Evolutionary conservation across 2,113 vertebrate genomes (phyloP).

Genomic region (Meriones unguiculatus): DNA sequence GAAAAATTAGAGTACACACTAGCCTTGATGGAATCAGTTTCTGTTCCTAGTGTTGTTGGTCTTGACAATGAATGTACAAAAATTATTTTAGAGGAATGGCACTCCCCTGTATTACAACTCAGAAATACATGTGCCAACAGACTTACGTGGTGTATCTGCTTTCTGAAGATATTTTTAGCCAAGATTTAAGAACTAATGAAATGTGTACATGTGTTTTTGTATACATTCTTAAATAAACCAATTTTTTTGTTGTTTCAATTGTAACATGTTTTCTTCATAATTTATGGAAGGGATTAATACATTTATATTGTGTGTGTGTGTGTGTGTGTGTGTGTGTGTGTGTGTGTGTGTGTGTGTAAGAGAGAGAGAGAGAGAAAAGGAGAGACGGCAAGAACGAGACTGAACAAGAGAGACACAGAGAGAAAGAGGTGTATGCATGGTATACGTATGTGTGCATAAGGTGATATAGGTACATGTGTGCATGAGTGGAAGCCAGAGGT

Average conservation of each 20-base stretch:
- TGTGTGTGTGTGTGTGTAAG: background rate
- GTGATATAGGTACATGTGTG: too few species aligned
- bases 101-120: constrained; percentile 69
- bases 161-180: constrained; percentile 65
- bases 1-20: constrained; percentile 54
- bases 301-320: background rate
- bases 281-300: constrained; percentile 34
- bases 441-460: too few species aligned
- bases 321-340: background rate
- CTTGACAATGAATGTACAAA: constrained; percentile 55
- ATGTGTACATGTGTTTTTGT: constrained; percentile 60
- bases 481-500: background rate
- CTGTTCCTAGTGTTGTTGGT: constrained; percentile 61
- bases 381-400: too few species aligned
- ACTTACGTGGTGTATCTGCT: constrained; percentile 53
- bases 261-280: constrained; percentile 54
- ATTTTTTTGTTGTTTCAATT: constrained; percentile 68
- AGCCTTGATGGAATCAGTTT: constrained; percentile 58
- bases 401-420: too few species aligned
- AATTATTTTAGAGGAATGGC: constrained; percentile 68
- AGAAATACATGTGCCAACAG: constrained; percentile 59
- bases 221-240: constrained; percentile 68
- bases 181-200: constrained; percentile 70
- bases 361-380: too few species aligned
- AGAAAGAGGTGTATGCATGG: background rate